These are phyloP conservation scores for Coelopa pilipes DNA, from an alignment of 2,888 invertebrate species.

Conservation along the genomic window DNA sequence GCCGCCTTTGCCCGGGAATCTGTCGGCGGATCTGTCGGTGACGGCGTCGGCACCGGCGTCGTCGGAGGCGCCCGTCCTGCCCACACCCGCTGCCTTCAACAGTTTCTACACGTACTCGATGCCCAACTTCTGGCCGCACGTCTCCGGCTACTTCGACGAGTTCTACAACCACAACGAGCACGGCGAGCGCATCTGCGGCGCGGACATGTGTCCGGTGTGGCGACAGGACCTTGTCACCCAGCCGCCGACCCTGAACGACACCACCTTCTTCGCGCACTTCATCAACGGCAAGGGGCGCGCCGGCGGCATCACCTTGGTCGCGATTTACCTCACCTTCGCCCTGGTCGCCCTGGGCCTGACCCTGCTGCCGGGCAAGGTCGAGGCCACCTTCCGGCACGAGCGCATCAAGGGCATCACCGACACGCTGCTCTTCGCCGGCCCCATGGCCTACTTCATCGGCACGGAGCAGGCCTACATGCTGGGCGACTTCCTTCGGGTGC, in stretches of 20 bases:
- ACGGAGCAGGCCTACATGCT: constrained; percentile 87
- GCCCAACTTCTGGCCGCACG: constrained; percentile 48
- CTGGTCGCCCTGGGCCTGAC: constrained; percentile 67
- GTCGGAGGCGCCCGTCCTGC: constrained; percentile 3
- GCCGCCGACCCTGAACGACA: constrained; percentile 43
- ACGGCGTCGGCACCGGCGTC: no score
- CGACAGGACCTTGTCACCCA: constrained; percentile 42
- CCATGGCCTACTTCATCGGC: constrained; percentile 83
- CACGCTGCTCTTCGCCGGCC: constrained; percentile 75
- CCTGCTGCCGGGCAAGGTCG: constrained; percentile 68
- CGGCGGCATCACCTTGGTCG: constrained; percentile 58
- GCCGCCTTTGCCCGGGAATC: constrained; percentile 1
- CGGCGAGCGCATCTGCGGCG: constrained; percentile 71
- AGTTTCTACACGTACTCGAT: constrained; percentile 43
- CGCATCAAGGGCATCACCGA: constrained; percentile 68
- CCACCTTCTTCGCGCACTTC: constrained; percentile 56
- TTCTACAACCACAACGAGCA: constrained; percentile 70
- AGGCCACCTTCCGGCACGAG: constrained; percentile 64
- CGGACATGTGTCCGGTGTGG: constrained; percentile 70
- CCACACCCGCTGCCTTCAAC: constrained; percentile 31
- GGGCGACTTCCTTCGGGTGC: constrained; percentile 83
- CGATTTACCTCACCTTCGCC: constrained; percentile 66
- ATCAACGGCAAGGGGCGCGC: constrained; percentile 55
- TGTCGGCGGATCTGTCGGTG: background rate
- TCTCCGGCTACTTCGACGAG: constrained; percentile 62